These are phyloP conservation scores for Lacanobia oleracea DNA, from an alignment of 2,888 invertebrate genomes.

Conservation along the genomic window DNA sequence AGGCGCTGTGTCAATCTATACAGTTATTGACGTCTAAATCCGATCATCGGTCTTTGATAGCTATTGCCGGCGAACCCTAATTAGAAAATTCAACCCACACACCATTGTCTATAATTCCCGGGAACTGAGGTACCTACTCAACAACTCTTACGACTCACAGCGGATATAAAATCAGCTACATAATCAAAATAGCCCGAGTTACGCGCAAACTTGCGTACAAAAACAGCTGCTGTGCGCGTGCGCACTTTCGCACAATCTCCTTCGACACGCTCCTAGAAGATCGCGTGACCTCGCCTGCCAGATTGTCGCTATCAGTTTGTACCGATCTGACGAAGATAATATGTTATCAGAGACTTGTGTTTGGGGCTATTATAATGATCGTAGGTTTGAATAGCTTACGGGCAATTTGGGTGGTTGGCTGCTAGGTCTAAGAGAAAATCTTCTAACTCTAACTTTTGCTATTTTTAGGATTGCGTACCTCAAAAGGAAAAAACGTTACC, in stretches of 20 bases:
- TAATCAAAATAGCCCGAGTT: slow-evolving; percentile 49
- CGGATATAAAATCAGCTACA: slow-evolving; percentile 50
- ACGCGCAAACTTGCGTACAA: slow-evolving; percentile 46
- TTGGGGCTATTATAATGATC: neutral
- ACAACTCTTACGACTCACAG: slow-evolving; percentile 17
- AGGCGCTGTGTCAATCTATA: too few species aligned
- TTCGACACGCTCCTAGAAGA: slow-evolving; percentile 58
- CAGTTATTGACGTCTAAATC: too few species aligned
- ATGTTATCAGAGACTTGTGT: slow-evolving; percentile 12
- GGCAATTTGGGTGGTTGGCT: neutral
- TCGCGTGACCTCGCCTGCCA: slow-evolving; percentile 60
- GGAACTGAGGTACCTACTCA: slow-evolving; percentile 24
- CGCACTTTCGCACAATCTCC: slow-evolving; percentile 64
- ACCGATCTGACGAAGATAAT: slow-evolving; percentile 27
- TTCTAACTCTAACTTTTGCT: neutral
- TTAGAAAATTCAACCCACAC: neutral
- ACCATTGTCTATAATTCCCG: slow-evolving; percentile 22
- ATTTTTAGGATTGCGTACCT: too few species aligned
- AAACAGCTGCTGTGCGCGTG: slow-evolving; percentile 51
- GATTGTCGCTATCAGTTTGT: slow-evolving; percentile 41
- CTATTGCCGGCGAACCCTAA: neutral
- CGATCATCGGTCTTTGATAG: neutral
- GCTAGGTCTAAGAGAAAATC: too few species aligned
- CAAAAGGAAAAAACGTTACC: too few species aligned
- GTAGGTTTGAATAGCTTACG: neutral